phyloP scores from a whole-genome alignment of 2,888 invertebrate genomes.

The Leistus spinibarbis region DNA sequence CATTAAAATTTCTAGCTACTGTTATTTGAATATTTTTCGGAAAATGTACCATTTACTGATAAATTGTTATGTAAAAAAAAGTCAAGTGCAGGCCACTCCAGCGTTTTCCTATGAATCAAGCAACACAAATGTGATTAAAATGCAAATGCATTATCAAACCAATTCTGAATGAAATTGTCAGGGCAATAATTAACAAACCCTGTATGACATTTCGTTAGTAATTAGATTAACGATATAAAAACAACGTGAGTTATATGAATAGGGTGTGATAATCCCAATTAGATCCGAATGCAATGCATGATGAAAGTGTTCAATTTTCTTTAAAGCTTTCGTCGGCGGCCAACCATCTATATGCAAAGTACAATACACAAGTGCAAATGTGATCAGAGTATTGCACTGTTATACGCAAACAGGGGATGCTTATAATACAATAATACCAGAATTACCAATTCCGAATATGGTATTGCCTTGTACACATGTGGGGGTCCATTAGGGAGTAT shows the following conservation, averaged over 20 bases:
- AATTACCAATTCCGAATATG: background rate
- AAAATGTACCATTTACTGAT: no score
- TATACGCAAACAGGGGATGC: background rate
- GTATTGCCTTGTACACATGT: background rate
- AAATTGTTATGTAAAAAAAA: no score
- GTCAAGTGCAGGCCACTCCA: no score
- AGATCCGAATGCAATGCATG: slow-evolving; percentile 3
- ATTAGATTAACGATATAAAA: background rate
- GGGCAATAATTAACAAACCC: background rate
- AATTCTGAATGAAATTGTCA: background rate
- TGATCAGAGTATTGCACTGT: slow-evolving; percentile 14
- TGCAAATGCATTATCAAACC: background rate
- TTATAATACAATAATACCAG: slow-evolving; percentile 21
- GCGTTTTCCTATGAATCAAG: no score
- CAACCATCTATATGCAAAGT: slow-evolving; percentile 28
- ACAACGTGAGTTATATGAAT: background rate
- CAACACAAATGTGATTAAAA: background rate
- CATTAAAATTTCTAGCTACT: no score
- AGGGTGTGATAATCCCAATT: background rate
- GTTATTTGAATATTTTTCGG: no score
- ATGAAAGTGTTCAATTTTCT: slow-evolving; percentile 29
- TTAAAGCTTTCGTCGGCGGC: slow-evolving; percentile 3
- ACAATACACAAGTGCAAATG: slow-evolving; percentile 29
- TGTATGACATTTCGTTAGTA: background rate
- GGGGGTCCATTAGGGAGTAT: slow-evolving; percentile 12